Base-by-base conservation (phyloP, 2,888 invertebrate genomes). In the Tryphoninae sp. region DNA sequence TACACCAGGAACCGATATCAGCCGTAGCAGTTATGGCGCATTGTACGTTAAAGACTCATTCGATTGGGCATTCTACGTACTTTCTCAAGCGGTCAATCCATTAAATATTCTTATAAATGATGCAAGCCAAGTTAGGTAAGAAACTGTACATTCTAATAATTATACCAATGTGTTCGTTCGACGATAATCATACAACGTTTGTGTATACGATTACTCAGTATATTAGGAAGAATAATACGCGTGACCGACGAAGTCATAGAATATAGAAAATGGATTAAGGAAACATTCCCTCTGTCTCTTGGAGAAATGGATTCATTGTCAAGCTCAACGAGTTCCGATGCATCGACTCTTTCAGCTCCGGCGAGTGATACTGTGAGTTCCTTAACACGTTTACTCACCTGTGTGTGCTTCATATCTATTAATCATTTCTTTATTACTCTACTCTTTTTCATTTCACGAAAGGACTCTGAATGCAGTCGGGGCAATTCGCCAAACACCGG, bases 1-100 rank as follows among this genome's bases (percentile, higher is more conserved):
- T 59, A 97, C 97, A 83, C 95, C 98, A 16, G 98, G 96, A 85
- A 99, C 99, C 92, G 99, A 99, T 92, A 99, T 99, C 91, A 99
- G 99, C 8, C 95, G 98, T 87, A 98, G 98, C 92, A 98, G 98
- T 89, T 99, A 98, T 92, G 98, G 98, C 79, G 97, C 97, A 84
- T 93, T 98, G 87, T 96, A 96, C 91, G 95, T 95, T 88, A 96
- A 97, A 92, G 96, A 97, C 93, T 98, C 99, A 82, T 99, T 99
- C 93, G 98, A 98, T 93, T 98, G 97, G 94, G 99, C 99, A 81
- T 99, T 97, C 93, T 95, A 96, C 83, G 95, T 96, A 87, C 94
- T 98, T 87, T 95, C 96, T 87, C 96, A 96, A 92, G 96, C 96
- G 83, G 96, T 96, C 83, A 95, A 93, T 88, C 93, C 93, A 75